Evolutionary conservation across 92 coral and sea anemone genomes (phyloP).

Genomic region (Micromussa lordhowensis): DNA sequence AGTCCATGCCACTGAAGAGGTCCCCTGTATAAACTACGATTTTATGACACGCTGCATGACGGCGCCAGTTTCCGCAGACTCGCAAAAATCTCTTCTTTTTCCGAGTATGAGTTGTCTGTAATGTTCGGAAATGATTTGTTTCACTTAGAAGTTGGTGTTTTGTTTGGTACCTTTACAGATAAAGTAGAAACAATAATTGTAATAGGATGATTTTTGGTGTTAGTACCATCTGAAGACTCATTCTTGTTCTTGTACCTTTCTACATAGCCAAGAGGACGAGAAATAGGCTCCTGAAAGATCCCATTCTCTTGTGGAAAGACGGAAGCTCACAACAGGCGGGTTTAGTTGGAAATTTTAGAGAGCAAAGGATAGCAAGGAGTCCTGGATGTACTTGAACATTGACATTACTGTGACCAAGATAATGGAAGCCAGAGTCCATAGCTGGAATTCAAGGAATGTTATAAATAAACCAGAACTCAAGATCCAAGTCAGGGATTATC

Average conservation of each 20-base stretch:
- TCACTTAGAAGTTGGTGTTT: no score
- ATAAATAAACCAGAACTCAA: not conserved
- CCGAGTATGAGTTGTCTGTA: not conserved
- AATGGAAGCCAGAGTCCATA: not conserved
- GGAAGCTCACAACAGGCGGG: no score
- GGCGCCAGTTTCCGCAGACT: no score
- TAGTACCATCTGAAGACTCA: not conserved
- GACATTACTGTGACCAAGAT: not conserved
- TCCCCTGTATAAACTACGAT: no score
- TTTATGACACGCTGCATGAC: no score
- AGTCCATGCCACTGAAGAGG: no score
- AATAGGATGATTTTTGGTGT: not conserved
- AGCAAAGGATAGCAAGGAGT: no score
- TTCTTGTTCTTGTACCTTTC: not conserved
- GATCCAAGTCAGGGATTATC: not conserved
- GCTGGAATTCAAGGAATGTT: not conserved
- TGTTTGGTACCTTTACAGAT: no score
- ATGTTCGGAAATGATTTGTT: not conserved
- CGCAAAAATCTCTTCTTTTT: no score
- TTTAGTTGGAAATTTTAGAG: no score
- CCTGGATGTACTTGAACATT: not conserved
- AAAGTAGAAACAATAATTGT: no score
- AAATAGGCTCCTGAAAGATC: not conserved
- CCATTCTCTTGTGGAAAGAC: no score
- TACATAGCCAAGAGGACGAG: conserved; percentile 38